A percentile compares a stretch with the other conserved stretches of the same genome.
phyloP scores from a whole-genome alignment of 2,113 vertebrate genomes.

The Menidia beryllina region DNA sequence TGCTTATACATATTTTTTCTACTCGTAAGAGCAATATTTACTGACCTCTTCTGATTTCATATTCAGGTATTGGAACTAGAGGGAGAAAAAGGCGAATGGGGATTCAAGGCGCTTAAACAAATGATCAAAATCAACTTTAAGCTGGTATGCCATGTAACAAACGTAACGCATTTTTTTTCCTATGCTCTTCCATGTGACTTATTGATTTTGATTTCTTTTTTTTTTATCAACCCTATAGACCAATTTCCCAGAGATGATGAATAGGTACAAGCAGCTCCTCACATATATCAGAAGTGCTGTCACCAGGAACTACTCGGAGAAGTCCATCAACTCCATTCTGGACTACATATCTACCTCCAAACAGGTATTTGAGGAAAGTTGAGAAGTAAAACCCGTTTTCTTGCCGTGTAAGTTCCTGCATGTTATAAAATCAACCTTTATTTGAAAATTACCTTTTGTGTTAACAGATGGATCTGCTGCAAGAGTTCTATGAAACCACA shows the following conservation, averaged over 20 bases:
- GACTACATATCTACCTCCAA: conserved; percentile 99
- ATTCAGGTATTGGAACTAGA: conserved; percentile 96
- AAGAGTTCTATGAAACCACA: conserved; percentile 99
- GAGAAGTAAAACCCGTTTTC: not conserved
- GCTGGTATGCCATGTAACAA: conserved; percentile 84
- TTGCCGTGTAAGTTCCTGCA: not conserved
- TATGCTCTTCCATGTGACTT: not conserved
- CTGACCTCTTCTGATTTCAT: not conserved
- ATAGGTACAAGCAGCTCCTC: conserved; percentile 97
- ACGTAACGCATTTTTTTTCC: too few species aligned
- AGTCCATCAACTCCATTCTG: conserved; percentile 99
- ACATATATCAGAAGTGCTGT: conserved; percentile 98
- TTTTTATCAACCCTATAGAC: conserved; percentile 80
- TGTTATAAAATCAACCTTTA: conserved; percentile 1
- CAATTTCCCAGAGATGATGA: conserved; percentile 99
- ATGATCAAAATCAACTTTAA: conserved; percentile 99
- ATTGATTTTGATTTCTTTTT: not conserved
- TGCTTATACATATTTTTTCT: too few species aligned
- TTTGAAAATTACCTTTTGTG: conserved; percentile 49
- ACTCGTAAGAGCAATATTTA: not conserved
- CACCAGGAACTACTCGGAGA: conserved; percentile 99
- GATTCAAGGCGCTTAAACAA: conserved; percentile 99
- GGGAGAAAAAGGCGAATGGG: conserved; percentile 99
- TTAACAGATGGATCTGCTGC: conserved; percentile 96
- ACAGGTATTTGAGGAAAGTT: conserved; percentile 86